Evolutionary conservation across 2,888 invertebrate genomes (phyloP), one percentile per base, ranked within the genome.

Genomic region (Andrena flavipes): DNA sequence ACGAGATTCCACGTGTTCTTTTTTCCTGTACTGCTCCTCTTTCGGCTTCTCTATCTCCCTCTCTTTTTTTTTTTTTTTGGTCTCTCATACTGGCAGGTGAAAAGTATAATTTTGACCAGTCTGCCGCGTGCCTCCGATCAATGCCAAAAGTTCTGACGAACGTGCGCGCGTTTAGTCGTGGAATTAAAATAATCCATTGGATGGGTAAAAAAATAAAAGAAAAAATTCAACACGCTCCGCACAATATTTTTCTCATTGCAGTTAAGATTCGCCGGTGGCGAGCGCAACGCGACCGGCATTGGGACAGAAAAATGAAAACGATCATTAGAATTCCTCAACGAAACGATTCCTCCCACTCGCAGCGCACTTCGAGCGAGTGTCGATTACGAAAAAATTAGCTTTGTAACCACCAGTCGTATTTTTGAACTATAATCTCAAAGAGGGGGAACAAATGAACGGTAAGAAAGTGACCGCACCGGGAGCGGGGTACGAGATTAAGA

Each of bases 351-450:
- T 51, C 56, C 35, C 68, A 20, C 65, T 56, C 65, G 69, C 74
- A 71, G 59, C 67, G 70, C 56, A 73, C 59, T 51, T 75, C 54
- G 69, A 56, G 23, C 64, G 49, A 65, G 67, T 60, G 67, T 69
- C 49, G 56, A 67, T 68, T 69, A 79, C 82, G 76, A 90, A 91
- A 91, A 80, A 91, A 91, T 91, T 90, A 91, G 91, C 90, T 91
- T 62, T 93, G 93, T 93, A 93, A 93, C 93, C 93, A 91, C 93
- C 92, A 93, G 92, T 93, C 91, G 93, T 93, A 93, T 93, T 92
- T 92, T 92, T 91, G 89, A 90, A 87, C 84, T 92, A 91, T 91
- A 93, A 93, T 93, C 93, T 93, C 93, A 90, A 85, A 73, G 42
- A 20, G 54, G 79, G 54, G 42, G 59, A 20, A 10, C 8, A 13